Evolutionary conservation across 53 echinoderm and acorn worm genomes (phyloP), one percentile per base, ranked within the genome.

Genomic region (Glandiceps talaboti): DNA sequence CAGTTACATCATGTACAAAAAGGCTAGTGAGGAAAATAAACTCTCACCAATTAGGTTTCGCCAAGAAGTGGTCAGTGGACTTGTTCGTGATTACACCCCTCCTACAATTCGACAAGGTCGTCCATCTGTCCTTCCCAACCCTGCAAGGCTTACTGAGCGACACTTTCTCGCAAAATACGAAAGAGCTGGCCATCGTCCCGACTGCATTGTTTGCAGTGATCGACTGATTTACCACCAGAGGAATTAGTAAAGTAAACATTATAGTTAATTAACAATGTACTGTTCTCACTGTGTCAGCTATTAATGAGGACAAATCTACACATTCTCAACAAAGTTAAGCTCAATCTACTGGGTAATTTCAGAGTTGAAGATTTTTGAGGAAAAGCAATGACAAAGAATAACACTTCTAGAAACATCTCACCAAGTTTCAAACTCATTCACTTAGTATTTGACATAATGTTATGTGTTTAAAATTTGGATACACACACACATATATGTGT

Each of bases 161-260:
- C 82, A 82, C 28, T 82, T 82, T 74, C 74, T 75, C 78, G 76
- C 25, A 84, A 76, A 29, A 73, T 30, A n/a, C 73, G 30, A 29
- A 84, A 27, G 14, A 27, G 28, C 28, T 72, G 73, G 30, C 79
- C 84, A 29, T 73, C 73, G 64, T 20, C 64, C 64, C 6, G 64
- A 45, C 64, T 45, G 64, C 64, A 45, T 45, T 45, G 64, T 45
- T 45, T 45, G 64, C 64, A 45, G 64, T 20, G 64, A 45, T 20
- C 64, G 64, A 12, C 64, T 6, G 64, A 45, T 45, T 12, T 12
- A 20, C 6, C 64, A 45, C 64, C 64, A 45, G 64, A 45, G 6
- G n/a, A n/a, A n/a, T n/a, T n/a, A n/a, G n/a, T n/a, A n/a, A n/a
- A n/a, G n/a, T n/a, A n/a, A n/a, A n/a, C n/a, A n/a, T n/a, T n/a